These are phyloP conservation scores for Ciconia boyciana DNA, from an alignment of 2,113 vertebrate species.

Conservation along the genomic window DNA sequence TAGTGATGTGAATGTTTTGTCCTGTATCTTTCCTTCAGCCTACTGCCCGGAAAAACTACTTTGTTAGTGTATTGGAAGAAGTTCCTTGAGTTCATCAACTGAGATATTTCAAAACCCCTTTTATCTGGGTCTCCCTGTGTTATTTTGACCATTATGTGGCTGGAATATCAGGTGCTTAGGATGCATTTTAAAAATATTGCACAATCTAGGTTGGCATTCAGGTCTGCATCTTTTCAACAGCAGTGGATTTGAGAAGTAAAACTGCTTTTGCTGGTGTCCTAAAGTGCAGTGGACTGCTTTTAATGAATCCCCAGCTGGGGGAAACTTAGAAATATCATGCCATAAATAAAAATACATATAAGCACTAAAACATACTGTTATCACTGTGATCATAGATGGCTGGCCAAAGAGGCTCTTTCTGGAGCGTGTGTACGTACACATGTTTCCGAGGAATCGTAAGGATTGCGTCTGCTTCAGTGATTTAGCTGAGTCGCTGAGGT, in stretches of 20 bases:
- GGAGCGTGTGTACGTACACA: fast-evolving
- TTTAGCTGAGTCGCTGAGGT: background rate
- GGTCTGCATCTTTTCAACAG: background rate
- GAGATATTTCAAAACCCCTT: background rate
- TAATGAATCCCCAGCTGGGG: background rate
- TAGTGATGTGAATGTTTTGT: background rate
- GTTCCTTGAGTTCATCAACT: background rate
- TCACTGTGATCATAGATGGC: background rate
- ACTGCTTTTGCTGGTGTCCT: background rate
- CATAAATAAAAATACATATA: background rate
- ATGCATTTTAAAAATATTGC: background rate
- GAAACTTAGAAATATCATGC: background rate
- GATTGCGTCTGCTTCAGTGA: background rate
- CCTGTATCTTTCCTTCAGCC: background rate
- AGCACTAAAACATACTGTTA: background rate
- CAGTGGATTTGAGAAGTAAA: background rate
- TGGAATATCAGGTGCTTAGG: background rate
- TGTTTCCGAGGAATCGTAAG: background rate
- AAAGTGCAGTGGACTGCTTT: background rate
- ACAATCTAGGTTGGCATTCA: background rate
- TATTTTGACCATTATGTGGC: background rate
- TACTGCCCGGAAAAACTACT: background rate
- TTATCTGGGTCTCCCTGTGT: background rate
- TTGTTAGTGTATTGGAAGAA: background rate
- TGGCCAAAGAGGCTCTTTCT: background rate